Percentiles rank a stretch among this genome's conserved stretches.
phyloP scores from a whole-genome alignment of 2,888 invertebrate species.

The Magallana nippona region DNA sequence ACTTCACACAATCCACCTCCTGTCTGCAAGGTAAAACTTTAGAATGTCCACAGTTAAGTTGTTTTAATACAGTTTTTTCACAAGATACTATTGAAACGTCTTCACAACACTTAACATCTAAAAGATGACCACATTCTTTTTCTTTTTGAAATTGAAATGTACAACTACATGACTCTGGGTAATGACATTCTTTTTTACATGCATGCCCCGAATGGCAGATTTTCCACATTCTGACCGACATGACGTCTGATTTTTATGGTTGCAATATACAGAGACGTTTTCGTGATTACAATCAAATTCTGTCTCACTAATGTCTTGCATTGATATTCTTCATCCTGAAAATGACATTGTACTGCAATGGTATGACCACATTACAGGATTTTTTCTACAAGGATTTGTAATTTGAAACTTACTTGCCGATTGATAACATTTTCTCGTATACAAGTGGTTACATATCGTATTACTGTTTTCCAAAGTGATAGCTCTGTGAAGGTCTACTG shows the following conservation, averaged over 20 bases:
- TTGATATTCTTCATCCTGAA: not conserved
- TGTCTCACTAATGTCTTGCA: not conserved
- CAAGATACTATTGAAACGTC: not conserved
- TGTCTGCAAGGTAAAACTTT: not conserved
- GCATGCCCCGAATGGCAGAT: not conserved
- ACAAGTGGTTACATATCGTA: not conserved
- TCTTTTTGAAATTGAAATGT: not conserved
- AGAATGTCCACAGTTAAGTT: not conserved
- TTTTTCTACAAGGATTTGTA: conserved; percentile 10
- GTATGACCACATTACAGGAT: conserved; percentile 31
- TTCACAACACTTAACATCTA: too few relatives aligned
- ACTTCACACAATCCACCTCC: too few relatives aligned
- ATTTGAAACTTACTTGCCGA: not conserved
- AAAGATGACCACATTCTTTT: not conserved
- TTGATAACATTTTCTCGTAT: conserved; percentile 9
- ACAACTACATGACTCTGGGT: not conserved
- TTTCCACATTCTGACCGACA: not conserved
- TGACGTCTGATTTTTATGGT: not conserved
- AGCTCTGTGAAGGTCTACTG: not conserved
- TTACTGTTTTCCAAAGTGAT: not conserved
- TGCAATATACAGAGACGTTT: not conserved
- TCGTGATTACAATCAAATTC: not conserved
- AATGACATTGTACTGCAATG: not conserved
- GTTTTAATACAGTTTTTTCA: not conserved
- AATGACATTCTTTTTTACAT: not conserved